Base-by-base conservation (phyloP, 2,888 invertebrate genomes). In the Melipona beecheii region DNA sequence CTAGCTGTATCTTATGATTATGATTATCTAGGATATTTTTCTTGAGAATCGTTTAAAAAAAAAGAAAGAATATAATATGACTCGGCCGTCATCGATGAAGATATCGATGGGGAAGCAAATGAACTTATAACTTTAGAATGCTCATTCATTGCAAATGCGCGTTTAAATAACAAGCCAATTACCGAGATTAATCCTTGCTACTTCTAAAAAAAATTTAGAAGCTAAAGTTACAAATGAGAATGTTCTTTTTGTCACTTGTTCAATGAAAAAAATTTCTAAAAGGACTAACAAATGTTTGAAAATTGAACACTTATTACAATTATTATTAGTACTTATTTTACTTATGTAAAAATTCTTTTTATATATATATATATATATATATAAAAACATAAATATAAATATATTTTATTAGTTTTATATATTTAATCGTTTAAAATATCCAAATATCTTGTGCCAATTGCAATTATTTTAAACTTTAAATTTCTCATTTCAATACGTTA, bases 41-140 rank as follows among this genome's bases (percentile, higher is more conserved):
- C 69, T 69, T 43, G 36, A 19, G 27, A 58, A 15, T 54, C 4
- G 36, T 11, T 54, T n/a, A 15, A 73, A 43, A 71, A 65, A 80
- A 54, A 15, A 72, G 21, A 71, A 58, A 80, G 52, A 31, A 31
- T 66, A 58, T 24, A 79, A 60, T 68, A 68, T n/a, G 49, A 54
- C 21, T 43, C n/a, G 9, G 58, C 21, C 27, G 81, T 81, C 78
- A 81, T 81, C 73, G 73, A 78, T 81, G 78, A 56, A 81, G 68
- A 80, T 81, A 73, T 50, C 78, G 60, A 62, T 21, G 78, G 54
- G 9, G 72, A 49, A 78, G 81, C 62, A 73, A 81, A 81, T 68
- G 81, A 81, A 81, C 73, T 78, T 56, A n/a, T 78, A 56, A 73
- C 81, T 68, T 78, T 78, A 78, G 78, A 72, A 72, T 62, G 62